Evolutionary conservation across 2,888 invertebrate species (phyloP), one percentile per base, ranked within the genome.

Genomic region (Drosophila diplacantha): DNA sequence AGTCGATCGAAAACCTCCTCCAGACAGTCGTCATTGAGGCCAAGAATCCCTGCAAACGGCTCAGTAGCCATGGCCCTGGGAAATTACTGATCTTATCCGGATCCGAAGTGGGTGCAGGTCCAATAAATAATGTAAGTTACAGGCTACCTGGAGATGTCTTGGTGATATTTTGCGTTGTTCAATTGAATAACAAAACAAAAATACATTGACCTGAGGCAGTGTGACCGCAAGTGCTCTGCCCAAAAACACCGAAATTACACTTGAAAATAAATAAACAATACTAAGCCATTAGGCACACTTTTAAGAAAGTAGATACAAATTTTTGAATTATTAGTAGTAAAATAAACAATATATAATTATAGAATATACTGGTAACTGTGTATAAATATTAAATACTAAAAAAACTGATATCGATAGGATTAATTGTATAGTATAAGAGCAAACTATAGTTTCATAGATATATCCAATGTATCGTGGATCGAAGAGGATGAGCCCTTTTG

Each of bases 11-110:
- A 84, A 50, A 85, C 79, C 39, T 75, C 76, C 14, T 76, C 75
- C 16, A 85, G 70, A 22, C 86, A 85, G 70, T 85, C 86, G 56
- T 83, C 79, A 37, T 85, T 81, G 14, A 85, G 39, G 37, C 64
- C 69, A 14, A 77, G 69, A 39, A 83, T 74, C 12, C 62, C 39
- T 22, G 39, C 5, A 51, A 39, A 29, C 49, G 63, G 61, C 58
- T 62, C 55, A 20, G 66, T 66, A 47, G 71, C 64, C 78, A 78
- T 78, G 51, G 38, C 39, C 9, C 16, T 16, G 26, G 11, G 14
- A 3, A 16, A 5, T 34, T 2, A 5, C 26, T 26, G 16, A 12
- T 29, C 6, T 14, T 20, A 20, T 14, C 2, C 39, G 18, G 24
- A 8, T 20, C 9, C 20, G 16, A 4, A 12, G n/a, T 9, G 8